These are phyloP conservation scores for Macrostomum cliftonense DNA, from an alignment of 2,888 invertebrate genomes.

Conservation along the genomic window DNA sequence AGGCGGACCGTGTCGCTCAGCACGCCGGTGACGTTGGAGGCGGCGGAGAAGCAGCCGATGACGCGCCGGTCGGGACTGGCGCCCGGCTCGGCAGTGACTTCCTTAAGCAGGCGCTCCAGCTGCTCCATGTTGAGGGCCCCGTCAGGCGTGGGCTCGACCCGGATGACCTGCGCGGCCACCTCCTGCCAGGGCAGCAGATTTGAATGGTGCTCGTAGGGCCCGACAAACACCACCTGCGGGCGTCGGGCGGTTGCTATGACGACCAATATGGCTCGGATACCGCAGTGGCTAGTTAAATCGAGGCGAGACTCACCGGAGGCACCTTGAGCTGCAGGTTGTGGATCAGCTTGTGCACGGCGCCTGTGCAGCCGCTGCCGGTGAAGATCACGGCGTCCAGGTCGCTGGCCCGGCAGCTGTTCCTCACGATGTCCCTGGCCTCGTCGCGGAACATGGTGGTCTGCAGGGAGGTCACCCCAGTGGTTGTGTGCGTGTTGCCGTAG, in stretches of 20 bases:
- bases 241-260: too few relatives aligned
- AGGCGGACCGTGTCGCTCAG: conserved; percentile 62
- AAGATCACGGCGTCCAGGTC: conserved; percentile 61
- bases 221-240: conserved; percentile 53
- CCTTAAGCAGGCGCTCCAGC: conserved; percentile 51
- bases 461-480: conserved; percentile 61
- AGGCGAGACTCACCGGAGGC: conserved; percentile 28
- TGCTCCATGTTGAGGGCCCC: conserved; percentile 60
- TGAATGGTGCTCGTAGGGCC: conserved; percentile 57
- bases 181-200: conserved; percentile 66
- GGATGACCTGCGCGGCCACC: conserved; percentile 55
- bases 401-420: conserved; percentile 57
- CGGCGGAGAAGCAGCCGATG: conserved; percentile 66
- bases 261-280: too few relatives aligned
- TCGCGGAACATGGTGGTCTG: conserved; percentile 71
- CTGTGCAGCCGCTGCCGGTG: conserved; percentile 53
- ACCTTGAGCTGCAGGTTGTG: conserved; percentile 48
- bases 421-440: conserved; percentile 54
- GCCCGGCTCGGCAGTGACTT: conserved; percentile 17
- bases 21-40: conserved; percentile 72
- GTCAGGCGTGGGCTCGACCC: conserved; percentile 57
- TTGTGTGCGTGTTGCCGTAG: conserved; percentile 64
- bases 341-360: conserved; percentile 57
- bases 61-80: conserved; percentile 44
- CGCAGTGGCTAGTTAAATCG: too few relatives aligned